Base-by-base conservation (phyloP, 2,797 vertebrate genomes). In the Sebastes iracundus region DNA sequence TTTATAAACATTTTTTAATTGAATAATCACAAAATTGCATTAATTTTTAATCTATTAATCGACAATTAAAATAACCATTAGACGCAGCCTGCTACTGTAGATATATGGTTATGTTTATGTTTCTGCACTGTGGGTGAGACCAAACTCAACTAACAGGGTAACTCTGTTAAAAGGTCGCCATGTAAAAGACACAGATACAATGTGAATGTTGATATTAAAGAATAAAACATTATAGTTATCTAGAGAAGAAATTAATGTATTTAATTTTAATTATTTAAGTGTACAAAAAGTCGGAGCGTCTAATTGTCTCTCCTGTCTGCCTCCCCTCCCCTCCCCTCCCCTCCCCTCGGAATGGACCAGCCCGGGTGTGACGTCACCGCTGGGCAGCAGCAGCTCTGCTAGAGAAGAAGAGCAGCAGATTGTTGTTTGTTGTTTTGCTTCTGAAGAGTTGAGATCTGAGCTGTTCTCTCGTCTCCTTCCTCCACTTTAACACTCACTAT, bases 381-480 rank as follows among this genome's bases (percentile, higher is more conserved):
- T 3, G 23, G 73, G 81, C 35, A 38, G 85, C 74, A 13, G 73
- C 18, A 23, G 80, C 35, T 38, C 35, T 14, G 35, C 35, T 38
- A 6, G 35, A 14, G 35, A 38, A 38, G 35, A 38, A 38, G 35
- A 38, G 35, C 35, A 7, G 38, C 38, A 42, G 38, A 42, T 12
- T 27, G 77, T 52, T 80, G 83, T 83, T 89, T 86, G 75, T 89
- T 84, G 74, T 89, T 72, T 87, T 28, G 55, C 30, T 30, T 7
- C 12, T 6, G 33, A 4, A 32, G 5, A 22, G 25, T 61, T 16
- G 8, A 4, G 13, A n/a, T 11, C 1, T 22, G 9, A 7, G 27
- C 13, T 1, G 76, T 2, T 60, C 6, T 38, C 7, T 16, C 60
- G 42, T 23, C 38, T 18, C 13, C 1, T 5, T 4, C n/a, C 1